Conservation (phyloP, 2,113 vertebrate species). For the Macheiramphus alcinus region DNA sequence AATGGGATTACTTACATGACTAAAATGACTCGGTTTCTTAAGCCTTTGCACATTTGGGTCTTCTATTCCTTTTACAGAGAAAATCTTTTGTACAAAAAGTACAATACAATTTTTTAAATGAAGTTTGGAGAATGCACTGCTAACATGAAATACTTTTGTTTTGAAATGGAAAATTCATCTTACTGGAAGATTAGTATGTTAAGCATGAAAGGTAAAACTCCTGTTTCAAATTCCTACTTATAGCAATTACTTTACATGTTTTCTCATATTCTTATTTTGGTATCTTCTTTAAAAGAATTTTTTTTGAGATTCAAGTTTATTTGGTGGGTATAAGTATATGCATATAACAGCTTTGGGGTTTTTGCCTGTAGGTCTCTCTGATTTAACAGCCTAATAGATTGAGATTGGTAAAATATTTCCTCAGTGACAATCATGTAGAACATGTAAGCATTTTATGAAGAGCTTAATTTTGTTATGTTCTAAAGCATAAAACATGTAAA, state of each 20-base stretch:
- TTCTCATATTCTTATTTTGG: background rate
- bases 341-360: background rate
- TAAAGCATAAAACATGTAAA: conserved; percentile 65
- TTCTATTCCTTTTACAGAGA: background rate
- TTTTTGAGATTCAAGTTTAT: conserved; percentile 13
- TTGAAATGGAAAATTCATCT: conserved; percentile 4
- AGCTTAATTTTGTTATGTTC: conserved; percentile 54
- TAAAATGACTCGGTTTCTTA: conserved; percentile 33
- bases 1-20: conserved; percentile 58
- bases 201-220: background rate
- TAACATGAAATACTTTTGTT: background rate
- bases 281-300: background rate
- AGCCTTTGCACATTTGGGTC: conserved; percentile 2
- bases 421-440: conserved; percentile 41
- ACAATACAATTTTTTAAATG: background rate
- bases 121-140: conserved; percentile 9
- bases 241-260: conserved; percentile 9
- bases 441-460: conserved; percentile 42
- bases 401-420: conserved; percentile 43
- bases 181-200: background rate
- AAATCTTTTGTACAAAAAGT: background rate
- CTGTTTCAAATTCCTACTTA: conserved; percentile 46
- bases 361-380: conserved; percentile 3
- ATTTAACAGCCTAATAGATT: conserved; percentile 46
- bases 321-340: conserved; percentile 36